Base-by-base conservation (phyloP, 1,140 invertebrate species). In the fruit fly (Drosophila melanogaster) region DNA sequence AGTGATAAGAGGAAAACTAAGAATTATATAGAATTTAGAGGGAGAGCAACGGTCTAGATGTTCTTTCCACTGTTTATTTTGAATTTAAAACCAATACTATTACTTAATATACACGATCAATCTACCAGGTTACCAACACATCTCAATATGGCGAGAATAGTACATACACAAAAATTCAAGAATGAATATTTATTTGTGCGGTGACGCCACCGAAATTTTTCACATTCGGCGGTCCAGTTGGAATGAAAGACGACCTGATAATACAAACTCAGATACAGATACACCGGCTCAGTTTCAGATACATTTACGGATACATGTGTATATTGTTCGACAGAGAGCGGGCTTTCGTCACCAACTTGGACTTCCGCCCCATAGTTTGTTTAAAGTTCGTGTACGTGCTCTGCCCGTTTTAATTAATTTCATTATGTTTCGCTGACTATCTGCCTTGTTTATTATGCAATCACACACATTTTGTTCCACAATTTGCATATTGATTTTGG, bases 391-490 rank as follows among this genome's bases (percentile, higher is more conserved):
- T 59, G 58, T 79, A 70, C 77, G 80, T 80, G 62, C 62, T 75
- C 57, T 35, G 55, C 57, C 62, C 17, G 33, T 40, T 51, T 86
- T 62, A 87, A 87, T 87, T 86, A 87, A 76, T 62, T 81, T 83
- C 62, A 78, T 81, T 71, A 73, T 87, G 74, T 64, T 64, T 50
- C 47, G 12, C 38, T 51, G 46, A 22, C 40, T 66, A 2, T 53
- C 33, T 41, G 22, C 60, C 43, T 69, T 72, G 81, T 86, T 87
- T 89, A 86, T 86, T 86, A 86, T 86, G 83, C 79, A 86, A 86
- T 85, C 81, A 78, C 74, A 71, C 54, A 77, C 54, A 77, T 75
- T 64, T 81, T 70, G 19, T 22, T 81, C 61, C 76, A 40, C 79
- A 37, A 60, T 83, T 87, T 74, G 66, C 84, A 72, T 79, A 89